A percentile compares a stretch with the other conserved stretches of the same genome.
Conservation (phyloP, 2,888 invertebrate genomes). For the Patella ulyssiponensis region DNA sequence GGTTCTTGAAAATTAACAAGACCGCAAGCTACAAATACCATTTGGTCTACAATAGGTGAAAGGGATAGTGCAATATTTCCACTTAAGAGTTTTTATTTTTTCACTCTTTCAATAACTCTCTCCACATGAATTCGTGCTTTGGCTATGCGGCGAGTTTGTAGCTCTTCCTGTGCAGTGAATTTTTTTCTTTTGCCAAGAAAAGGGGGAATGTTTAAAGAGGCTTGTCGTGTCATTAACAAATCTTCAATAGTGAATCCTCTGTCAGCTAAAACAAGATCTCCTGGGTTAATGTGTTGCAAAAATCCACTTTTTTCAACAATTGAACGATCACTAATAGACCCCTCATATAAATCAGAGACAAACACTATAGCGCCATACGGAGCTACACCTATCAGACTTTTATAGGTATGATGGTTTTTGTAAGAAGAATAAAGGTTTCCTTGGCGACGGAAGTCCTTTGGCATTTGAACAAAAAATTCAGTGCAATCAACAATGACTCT, state of each 20-base stretch:
- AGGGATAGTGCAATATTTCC: too few relatives aligned
- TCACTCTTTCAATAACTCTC: too few relatives aligned
- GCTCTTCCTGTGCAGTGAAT: conserved; percentile 26
- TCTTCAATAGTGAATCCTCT: conserved; percentile 8
- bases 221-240: neutral
- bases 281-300: conserved; percentile 21
- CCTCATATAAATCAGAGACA: conserved; percentile 30
- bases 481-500: too few relatives aligned
- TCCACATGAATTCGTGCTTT: conserved; percentile 31
- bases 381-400: conserved; percentile 21
- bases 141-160: conserved; percentile 25
- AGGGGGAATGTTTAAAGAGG: conserved; percentile 18
- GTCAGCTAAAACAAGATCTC: conserved; percentile 25
- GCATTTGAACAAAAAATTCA: too few relatives aligned
- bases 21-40: too few relatives aligned
- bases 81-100: too few relatives aligned
- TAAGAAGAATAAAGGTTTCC: conserved; percentile 25
- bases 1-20: too few relatives aligned
- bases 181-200: conserved; percentile 21
- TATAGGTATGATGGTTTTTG: conserved; percentile 23
- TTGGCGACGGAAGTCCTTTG: too few relatives aligned
- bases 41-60: neutral
- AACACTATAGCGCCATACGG: conserved; percentile 25
- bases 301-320: conserved; percentile 26
- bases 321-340: conserved; percentile 24